phyloP scores from a whole-genome alignment of 1,140 invertebrate species.

The Drosophila mojavensis region DNA sequence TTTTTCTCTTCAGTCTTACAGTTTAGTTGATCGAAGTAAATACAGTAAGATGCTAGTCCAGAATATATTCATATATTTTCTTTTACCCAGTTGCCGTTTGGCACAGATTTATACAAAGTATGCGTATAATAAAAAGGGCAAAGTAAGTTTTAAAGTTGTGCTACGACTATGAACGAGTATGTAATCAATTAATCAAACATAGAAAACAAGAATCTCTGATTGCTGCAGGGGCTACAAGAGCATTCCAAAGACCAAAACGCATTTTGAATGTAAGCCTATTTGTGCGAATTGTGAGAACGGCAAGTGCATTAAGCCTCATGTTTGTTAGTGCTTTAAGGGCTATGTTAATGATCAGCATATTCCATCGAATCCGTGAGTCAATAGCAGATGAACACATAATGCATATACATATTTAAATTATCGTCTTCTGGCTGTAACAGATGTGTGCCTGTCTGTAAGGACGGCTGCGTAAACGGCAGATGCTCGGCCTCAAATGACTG shows the following conservation, averaged over 20 bases:
- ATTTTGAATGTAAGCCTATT: constrained; percentile 1
- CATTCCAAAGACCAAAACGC: rapidly evolving
- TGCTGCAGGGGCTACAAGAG: constrained; percentile 37
- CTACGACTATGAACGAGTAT: not conserved
- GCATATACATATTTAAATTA: not conserved
- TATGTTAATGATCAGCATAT: constrained; percentile 42
- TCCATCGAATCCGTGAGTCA: constrained; percentile 27
- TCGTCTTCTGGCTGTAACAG: constrained; percentile 7
- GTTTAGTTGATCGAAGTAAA: not conserved
- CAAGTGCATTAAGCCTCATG: constrained; percentile 25
- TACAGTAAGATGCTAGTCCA: constrained; percentile 37
- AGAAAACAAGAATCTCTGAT: not conserved
- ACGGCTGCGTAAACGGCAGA: constrained; percentile 35
- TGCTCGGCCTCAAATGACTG: not conserved
- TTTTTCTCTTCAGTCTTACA: constrained; percentile 38
- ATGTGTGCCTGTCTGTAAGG: constrained; percentile 49
- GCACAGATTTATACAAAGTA: constrained; percentile 7
- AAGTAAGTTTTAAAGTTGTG: constrained; percentile 1
- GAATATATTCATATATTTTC: constrained; percentile 27
- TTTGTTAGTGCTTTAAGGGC: constrained; percentile 34
- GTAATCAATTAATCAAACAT: not conserved
- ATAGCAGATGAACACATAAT: not conserved
- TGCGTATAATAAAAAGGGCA: not conserved
- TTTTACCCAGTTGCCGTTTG: constrained; percentile 20
- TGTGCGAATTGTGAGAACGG: constrained; percentile 39